These are phyloP conservation scores for Aphelocoma coerulescens DNA, from an alignment of 2,113 vertebrate species.

Conservation along the genomic window DNA sequence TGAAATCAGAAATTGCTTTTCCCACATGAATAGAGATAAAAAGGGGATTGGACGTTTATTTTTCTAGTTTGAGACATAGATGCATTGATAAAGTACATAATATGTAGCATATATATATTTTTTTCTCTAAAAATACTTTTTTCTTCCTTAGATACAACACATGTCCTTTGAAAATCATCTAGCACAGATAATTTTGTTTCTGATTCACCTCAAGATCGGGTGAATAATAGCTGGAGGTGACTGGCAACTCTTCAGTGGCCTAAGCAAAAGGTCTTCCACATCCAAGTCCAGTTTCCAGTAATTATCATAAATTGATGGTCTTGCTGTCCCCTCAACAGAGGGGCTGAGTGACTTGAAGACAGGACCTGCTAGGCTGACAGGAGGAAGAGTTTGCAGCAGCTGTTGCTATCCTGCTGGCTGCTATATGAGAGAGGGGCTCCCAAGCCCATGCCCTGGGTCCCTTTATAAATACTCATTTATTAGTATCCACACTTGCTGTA, in stretches of 20 bases:
- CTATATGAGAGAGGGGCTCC: not conserved
- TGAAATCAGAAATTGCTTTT: not conserved
- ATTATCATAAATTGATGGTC: not conserved
- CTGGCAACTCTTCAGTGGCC: not conserved
- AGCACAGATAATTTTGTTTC: not conserved
- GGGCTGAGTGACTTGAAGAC: not conserved
- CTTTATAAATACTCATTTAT: not conserved
- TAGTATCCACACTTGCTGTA: not conserved
- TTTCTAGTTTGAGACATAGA: not conserved
- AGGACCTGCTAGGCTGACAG: not conserved
- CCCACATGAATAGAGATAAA: not conserved
- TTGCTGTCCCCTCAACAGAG: not conserved
- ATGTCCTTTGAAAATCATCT: not conserved
- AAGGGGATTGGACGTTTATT: not conserved
- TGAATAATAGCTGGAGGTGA: not conserved
- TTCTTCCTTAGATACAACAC: not conserved
- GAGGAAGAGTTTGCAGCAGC: not conserved
- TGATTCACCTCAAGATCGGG: not conserved
- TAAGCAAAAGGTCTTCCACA: not conserved
- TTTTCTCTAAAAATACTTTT: not conserved
- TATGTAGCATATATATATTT: rapidly evolving
- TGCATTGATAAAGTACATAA: not conserved
- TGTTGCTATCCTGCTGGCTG: not conserved
- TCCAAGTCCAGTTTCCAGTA: not conserved
- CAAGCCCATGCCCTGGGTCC: not conserved